Percentiles rank a stretch among this genome's conserved stretches.
Evolutionary conservation across 2,113 vertebrate species (phyloP).

Genomic region (Falco punctatus): DNA sequence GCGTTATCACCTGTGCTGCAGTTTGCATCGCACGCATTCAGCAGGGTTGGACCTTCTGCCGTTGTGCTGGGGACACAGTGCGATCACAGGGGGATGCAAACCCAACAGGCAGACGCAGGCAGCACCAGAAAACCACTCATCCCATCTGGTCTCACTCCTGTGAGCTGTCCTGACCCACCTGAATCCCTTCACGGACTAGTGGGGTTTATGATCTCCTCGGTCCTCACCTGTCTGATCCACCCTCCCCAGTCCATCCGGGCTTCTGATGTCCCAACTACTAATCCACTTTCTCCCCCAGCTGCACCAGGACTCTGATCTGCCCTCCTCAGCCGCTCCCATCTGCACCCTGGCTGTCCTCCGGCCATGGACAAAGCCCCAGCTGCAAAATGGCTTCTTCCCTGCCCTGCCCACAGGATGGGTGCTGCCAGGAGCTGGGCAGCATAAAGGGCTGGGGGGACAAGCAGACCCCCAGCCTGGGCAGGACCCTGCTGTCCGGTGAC

Average conservation of each 20-base stretch:
- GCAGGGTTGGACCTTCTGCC: background rate
- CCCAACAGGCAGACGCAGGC: fast-evolving
- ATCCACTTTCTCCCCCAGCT: background rate
- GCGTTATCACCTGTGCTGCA: fast-evolving
- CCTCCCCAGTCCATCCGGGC: background rate
- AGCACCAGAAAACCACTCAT: fast-evolving
- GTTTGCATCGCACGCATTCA: fast-evolving
- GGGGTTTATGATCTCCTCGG: background rate
- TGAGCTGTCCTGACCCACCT: background rate
- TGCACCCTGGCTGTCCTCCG: background rate
- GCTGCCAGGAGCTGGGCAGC: background rate
- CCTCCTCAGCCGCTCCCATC: background rate
- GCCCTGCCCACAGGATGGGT: background rate
- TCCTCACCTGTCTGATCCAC: background rate
- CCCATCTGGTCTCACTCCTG: background rate
- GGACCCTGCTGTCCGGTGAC: background rate
- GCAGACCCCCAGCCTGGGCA: background rate
- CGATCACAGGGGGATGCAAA: fast-evolving
- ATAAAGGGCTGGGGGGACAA: too few relatives aligned
- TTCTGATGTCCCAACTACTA: slow-evolving; percentile 17
- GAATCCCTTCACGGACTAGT: background rate
- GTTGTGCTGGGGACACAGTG: fast-evolving
- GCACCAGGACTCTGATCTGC: background rate
- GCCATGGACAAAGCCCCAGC: background rate
- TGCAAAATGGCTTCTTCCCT: background rate